Evolutionary conservation across 2,113 vertebrate genomes (phyloP).

Genomic region (Hydrolagus affinis): DNA sequence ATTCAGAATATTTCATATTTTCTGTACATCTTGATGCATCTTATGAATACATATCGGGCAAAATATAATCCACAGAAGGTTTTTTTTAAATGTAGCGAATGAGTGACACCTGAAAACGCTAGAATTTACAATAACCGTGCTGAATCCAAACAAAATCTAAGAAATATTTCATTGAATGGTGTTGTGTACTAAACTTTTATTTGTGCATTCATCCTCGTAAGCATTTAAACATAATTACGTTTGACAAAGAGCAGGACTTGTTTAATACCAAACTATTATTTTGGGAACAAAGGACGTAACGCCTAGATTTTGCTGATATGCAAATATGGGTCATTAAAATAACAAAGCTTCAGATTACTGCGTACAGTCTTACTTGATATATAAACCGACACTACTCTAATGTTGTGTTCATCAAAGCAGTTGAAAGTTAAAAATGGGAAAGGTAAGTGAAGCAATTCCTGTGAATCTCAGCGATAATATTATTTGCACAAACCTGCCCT

Average conservation of each 20-base stretch:
- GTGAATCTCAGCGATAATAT: not conserved
- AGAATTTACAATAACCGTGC: not conserved
- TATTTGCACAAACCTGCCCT: not conserved
- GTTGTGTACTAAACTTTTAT: not conserved
- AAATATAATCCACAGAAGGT: too few species aligned
- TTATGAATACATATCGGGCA: too few species aligned
- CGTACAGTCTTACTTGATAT: conserved; percentile 1
- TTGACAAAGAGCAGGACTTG: conserved; percentile 14
- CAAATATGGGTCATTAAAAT: conserved; percentile 6
- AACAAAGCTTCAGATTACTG: conserved; percentile 24
- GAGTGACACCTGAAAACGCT: too few species aligned
- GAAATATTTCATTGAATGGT: not conserved
- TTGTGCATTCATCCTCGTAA: not conserved
- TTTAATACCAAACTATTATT: conserved; percentile 24
- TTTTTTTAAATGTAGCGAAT: too few species aligned
- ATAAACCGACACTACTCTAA: conserved; percentile 2
- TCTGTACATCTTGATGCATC: too few species aligned
- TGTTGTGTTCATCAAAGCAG: not conserved
- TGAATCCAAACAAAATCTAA: not conserved
- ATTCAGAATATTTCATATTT: too few species aligned
- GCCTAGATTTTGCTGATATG: conserved; percentile 22
- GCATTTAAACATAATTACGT: not conserved
- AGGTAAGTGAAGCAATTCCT: not conserved
- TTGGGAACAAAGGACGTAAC: not conserved
- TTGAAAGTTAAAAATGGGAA: conserved; percentile 15